Evolutionary conservation across 2,888 invertebrate genomes (phyloP).

Genomic region (Alloplasta piceator): DNA sequence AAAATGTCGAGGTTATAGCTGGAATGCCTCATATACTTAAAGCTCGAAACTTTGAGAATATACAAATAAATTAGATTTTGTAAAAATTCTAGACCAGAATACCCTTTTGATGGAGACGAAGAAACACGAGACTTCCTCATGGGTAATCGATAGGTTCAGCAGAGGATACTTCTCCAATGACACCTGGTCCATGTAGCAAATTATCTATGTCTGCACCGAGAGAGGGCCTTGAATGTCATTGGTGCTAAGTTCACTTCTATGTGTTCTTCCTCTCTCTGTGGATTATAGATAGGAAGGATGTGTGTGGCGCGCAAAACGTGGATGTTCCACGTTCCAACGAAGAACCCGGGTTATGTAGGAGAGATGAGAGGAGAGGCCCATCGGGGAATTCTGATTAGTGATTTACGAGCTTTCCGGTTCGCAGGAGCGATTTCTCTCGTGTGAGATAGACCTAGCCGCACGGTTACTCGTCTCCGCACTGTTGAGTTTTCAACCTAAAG

Average conservation of each 20-base stretch:
- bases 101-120: slow-evolving; percentile 29
- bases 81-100: not conserved
- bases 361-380: slow-evolving; percentile 42
- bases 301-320: slow-evolving; percentile 6
- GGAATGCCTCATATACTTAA: too few relatives aligned
- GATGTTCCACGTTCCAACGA: slow-evolving; percentile 1
- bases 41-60: too few relatives aligned
- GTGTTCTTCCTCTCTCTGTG: slow-evolving; percentile 5
- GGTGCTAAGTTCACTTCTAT: slow-evolving; percentile 17
- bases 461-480: slow-evolving; percentile 56
- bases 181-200: slow-evolving; percentile 17
- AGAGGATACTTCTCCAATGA: slow-evolving; percentile 12
- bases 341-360: not conserved
- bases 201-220: not conserved
- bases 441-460: slow-evolving; percentile 57
- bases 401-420: slow-evolving; percentile 79
- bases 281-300: slow-evolving; percentile 1
- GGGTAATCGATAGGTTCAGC: slow-evolving; percentile 56
- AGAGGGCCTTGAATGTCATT: not conserved
- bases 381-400: slow-evolving; percentile 79
- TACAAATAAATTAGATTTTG: not conserved
- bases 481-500: slow-evolving; percentile 42
- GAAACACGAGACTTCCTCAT: slow-evolving; percentile 37
- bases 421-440: slow-evolving; percentile 61
- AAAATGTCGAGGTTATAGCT: too few relatives aligned